These are phyloP conservation scores for Siphlonurus alternatus DNA, from an alignment of 2,888 invertebrate species.

Conservation along the genomic window DNA sequence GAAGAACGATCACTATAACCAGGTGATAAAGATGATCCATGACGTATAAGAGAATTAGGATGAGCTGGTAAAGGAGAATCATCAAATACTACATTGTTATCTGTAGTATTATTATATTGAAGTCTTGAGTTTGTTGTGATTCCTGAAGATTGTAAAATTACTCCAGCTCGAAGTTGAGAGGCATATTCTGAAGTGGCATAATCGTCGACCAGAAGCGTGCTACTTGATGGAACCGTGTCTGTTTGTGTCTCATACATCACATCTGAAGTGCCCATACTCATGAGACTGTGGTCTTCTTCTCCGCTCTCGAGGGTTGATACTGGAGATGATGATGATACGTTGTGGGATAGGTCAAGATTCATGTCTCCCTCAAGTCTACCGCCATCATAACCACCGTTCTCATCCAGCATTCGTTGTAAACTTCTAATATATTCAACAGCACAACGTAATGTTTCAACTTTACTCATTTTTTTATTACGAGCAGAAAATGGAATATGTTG, in stretches of 20 bases:
- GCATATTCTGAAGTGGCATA: not conserved
- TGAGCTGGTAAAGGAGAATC: not conserved
- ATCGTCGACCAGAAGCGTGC: not conserved
- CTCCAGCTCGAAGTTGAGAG: not conserved
- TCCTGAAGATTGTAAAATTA: not conserved
- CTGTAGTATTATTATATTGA: not conserved
- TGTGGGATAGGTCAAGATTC: not conserved
- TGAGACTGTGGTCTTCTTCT: not conserved
- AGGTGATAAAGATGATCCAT: not conserved
- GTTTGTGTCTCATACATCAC: not conserved
- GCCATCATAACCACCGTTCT: not conserved
- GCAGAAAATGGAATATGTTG: slow-evolving; percentile 61
- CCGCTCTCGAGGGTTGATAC: not conserved
- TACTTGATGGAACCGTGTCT: not conserved
- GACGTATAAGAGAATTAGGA: not conserved
- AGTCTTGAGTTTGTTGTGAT: too few species aligned
- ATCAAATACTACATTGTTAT: not conserved
- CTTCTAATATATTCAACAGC: slow-evolving; percentile 84
- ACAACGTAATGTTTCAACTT: slow-evolving; percentile 73
- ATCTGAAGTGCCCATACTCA: not conserved
- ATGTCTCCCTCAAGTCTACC: too few species aligned
- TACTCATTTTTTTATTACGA: slow-evolving; percentile 53
- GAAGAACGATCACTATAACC: not conserved
- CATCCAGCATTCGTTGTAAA: slow-evolving; percentile 56
- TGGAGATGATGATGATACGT: not conserved